Evolutionary conservation across 2,113 vertebrate species (phyloP).

Genomic region (Aphelocoma coerulescens): DNA sequence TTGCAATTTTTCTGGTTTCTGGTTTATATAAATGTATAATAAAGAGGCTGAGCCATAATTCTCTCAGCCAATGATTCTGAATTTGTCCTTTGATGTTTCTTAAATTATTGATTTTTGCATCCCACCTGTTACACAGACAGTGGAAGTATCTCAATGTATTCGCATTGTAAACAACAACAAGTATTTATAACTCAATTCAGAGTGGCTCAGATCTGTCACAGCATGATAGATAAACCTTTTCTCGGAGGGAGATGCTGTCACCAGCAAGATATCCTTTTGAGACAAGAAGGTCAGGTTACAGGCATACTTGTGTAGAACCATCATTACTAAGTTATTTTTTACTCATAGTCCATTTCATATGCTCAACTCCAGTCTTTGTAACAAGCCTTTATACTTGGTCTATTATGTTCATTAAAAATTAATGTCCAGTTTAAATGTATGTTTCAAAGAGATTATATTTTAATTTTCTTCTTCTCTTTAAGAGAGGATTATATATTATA

Average conservation of each 20-base stretch:
- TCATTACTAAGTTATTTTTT: not conserved
- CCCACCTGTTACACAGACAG: not conserved
- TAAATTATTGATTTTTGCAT: not conserved
- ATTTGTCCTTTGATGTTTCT: not conserved
- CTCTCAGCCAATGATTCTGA: not conserved
- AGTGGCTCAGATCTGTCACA: not conserved
- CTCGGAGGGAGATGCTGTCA: not conserved
- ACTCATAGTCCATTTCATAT: not conserved
- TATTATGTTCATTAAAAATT: not conserved
- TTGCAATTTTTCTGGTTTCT: not conserved
- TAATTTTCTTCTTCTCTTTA: not conserved
- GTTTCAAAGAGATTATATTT: not conserved
- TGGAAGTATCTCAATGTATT: not conserved
- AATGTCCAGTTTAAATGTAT: not conserved
- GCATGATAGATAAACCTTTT: not conserved
- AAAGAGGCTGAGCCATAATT: not conserved
- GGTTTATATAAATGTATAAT: not conserved
- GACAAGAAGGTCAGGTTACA: not conserved
- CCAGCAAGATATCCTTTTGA: not conserved
- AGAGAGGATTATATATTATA: not conserved
- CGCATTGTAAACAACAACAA: not conserved
- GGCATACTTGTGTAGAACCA: not conserved
- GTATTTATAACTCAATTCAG: not conserved
- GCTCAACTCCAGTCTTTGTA: not conserved
- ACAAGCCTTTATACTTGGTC: not conserved